Evolutionary conservation across 2,888 invertebrate genomes (phyloP).

Genomic region (Phrixothrix hirtus): DNA sequence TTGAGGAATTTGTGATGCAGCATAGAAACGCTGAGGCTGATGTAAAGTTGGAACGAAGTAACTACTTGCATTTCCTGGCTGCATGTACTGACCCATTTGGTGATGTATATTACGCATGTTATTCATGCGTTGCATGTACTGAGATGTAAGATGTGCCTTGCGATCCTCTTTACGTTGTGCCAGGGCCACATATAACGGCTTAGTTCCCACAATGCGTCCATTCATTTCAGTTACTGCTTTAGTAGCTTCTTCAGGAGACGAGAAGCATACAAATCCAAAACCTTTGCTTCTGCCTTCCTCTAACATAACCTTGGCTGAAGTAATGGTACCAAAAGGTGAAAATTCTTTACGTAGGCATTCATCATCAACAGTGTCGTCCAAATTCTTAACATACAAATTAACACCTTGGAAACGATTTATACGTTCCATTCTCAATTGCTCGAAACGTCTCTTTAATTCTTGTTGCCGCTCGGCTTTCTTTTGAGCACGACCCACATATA

Average conservation of each 20-base stretch:
- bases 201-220: conserved; percentile 95
- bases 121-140: conserved; percentile 97
- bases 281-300: conserved; percentile 94
- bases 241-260: conserved; percentile 96
- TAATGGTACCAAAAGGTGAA: conserved; percentile 95
- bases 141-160: conserved; percentile 95
- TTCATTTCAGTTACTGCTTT: conserved; percentile 99
- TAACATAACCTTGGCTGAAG: conserved; percentile 97
- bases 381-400: conserved; percentile 98
- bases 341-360: conserved; percentile 95
- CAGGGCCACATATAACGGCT: conserved; percentile 97
- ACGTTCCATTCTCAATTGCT: conserved; percentile 91
- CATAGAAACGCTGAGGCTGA: conserved; percentile 86
- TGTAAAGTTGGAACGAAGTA: conserved; percentile 93
- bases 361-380: conserved; percentile 98
- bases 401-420: conserved; percentile 90
- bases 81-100: conserved; percentile 87
- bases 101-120: conserved; percentile 93
- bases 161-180: conserved; percentile 99
- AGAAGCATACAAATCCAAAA: conserved; percentile 99
- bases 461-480: conserved; percentile 98
- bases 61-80: conserved; percentile 75
- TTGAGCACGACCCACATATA: conserved; percentile 98
- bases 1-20: conserved; percentile 80
- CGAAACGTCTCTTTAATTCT: conserved; percentile 94